Conservation (phyloP, 2,888 invertebrate genomes). For the Lepetodrilus schrolli region DNA sequence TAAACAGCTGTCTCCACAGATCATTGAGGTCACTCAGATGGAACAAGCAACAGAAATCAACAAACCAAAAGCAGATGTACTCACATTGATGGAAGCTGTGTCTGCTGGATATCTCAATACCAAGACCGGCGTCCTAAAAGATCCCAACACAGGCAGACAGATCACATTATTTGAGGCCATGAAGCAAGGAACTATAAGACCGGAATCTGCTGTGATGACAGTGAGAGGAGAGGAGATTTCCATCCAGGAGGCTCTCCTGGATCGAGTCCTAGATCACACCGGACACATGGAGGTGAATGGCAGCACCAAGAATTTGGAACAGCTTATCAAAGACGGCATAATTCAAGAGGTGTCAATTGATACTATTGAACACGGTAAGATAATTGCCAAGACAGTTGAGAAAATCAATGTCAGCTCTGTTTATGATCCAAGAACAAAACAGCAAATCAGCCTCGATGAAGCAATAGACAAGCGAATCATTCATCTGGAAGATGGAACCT, state of each 20-base stretch:
- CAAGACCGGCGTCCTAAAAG: constrained; percentile 84
- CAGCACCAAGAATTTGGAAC: constrained; percentile 44
- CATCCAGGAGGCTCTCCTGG: constrained; percentile 84
- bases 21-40: constrained; percentile 57
- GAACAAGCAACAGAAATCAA: constrained; percentile 40
- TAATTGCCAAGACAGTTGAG: constrained; percentile 57
- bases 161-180: constrained; percentile 88
- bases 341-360: constrained; percentile 50
- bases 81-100: constrained; percentile 69
- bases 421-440: constrained; percentile 56
- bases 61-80: constrained; percentile 39
- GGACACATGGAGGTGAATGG: constrained; percentile 55
- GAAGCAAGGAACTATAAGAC: constrained; percentile 53
- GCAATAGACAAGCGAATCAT: constrained; percentile 67
- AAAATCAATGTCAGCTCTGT: constrained; percentile 62
- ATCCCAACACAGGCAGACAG: constrained; percentile 87
- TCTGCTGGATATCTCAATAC: constrained; percentile 83
- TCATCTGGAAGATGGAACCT: constrained; percentile 80
- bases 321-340: constrained; percentile 70
- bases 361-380: constrained; percentile 45
- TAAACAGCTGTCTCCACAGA: constrained; percentile 47
- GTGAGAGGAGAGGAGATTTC: constrained; percentile 77
- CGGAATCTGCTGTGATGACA: constrained; percentile 56
- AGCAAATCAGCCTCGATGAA: constrained; percentile 50
- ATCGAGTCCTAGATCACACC: constrained; percentile 51